Base-by-base conservation (phyloP, 2,113 vertebrate species). In the Reinhardtius hippoglossoides region DNA sequence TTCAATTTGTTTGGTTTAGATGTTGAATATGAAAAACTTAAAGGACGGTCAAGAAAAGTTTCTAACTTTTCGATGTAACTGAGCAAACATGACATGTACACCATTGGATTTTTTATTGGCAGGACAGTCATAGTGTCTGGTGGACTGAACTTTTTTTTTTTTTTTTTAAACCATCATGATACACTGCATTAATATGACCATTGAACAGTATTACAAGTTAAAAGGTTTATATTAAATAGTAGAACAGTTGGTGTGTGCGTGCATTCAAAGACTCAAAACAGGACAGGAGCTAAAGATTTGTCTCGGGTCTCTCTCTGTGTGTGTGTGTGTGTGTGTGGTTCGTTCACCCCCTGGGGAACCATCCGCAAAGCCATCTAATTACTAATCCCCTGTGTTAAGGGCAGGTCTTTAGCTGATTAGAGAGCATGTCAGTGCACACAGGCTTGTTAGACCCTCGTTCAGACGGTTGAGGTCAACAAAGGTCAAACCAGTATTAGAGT, bases 361-460 rank as follows among this genome's bases (percentile, higher is more conserved):
- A 37, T 27, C 23, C 24, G 50, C 69, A 79, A 82, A 77, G 69
- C 83, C 78, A 69, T 58, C 65, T 83, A 80, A 86, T 90, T 78
- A 87, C 57, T 81, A 76, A 83, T 74, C 76, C 70, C 50, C 63
- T 74, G 82, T 78, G 78, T 74, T 67, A 55, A 67, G 71, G 64
- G 20, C 55, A 44, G 74, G 55, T 67, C 54, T 75, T 85, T 79
- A 71, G 63, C 55, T 54, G 67, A 89, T 84, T 83, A 88, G 50
- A 59, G 71, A 59, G 71, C 24, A 42, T 61, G 73, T 81, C 60
- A 26, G 46, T 1, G 20, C 42, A 44, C 61, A 75, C 58, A 2
- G 37, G 76, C 16, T 69, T 40, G 61, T 59, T 55, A 63, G 60
- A 72, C 50, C 27, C 16, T 64, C 14, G 2, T 10, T 50, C 26